A percentile compares a stretch with the other conserved stretches of the same genome.
Evolutionary conservation across 2,113 vertebrate genomes (phyloP).

Genomic region (Nicator chloris): DNA sequence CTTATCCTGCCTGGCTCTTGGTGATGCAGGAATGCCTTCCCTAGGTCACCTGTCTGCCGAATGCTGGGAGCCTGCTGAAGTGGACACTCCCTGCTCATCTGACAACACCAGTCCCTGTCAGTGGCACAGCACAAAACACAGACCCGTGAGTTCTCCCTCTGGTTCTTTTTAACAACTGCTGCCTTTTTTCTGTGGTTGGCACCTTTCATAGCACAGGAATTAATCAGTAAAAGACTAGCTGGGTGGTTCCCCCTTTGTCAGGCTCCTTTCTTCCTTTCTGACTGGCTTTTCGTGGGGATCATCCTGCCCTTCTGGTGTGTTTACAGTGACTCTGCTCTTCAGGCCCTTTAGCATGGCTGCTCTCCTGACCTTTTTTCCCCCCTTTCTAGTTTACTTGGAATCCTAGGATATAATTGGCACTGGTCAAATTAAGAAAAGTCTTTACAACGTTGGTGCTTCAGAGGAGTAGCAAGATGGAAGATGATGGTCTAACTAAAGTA

Average conservation of each 20-base stretch:
- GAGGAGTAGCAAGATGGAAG: background rate
- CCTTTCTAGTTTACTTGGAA: background rate
- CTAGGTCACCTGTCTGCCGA: constrained; percentile 63
- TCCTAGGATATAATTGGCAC: background rate
- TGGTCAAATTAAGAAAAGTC: background rate
- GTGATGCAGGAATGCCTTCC: background rate
- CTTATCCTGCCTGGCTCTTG: background rate
- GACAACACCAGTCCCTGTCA: constrained; percentile 1
- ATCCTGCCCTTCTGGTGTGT: background rate
- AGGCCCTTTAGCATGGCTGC: background rate
- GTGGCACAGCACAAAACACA: constrained; percentile 65
- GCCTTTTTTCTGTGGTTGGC: background rate
- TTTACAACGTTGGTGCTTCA: background rate
- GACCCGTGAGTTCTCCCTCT: constrained; percentile 58
- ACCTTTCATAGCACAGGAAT: background rate
- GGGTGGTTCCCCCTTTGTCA: background rate
- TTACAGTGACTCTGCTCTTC: background rate
- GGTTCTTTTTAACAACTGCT: background rate
- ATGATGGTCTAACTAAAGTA: background rate
- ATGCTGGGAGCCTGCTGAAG: constrained; percentile 61
- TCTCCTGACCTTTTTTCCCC: background rate
- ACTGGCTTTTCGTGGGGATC: background rate
- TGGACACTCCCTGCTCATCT: constrained; percentile 62
- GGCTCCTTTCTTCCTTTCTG: background rate
- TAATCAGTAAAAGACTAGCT: background rate